Evolutionary conservation across 2,888 invertebrate species (phyloP).

Genomic region (Apantesis nais): DNA sequence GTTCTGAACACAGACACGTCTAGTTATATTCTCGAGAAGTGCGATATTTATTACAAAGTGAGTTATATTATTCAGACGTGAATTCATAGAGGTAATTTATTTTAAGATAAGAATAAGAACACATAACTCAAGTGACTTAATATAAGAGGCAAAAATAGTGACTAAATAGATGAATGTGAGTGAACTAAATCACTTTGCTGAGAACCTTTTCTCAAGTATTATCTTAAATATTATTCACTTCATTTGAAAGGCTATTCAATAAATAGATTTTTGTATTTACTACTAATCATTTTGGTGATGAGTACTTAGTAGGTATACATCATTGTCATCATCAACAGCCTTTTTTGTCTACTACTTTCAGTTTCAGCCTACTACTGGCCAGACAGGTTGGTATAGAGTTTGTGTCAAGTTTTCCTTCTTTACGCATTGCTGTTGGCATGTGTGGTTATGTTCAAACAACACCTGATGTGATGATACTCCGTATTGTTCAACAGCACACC

Average conservation of each 20-base stretch:
- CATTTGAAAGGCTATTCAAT: neutral
- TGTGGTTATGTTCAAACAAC: too few species aligned
- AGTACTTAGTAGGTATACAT: neutral
- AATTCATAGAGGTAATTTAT: slow-evolving; percentile 13
- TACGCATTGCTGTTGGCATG: too few species aligned
- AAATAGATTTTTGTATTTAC: neutral
- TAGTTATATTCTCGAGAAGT: slow-evolving; percentile 16
- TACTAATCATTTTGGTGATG: neutral
- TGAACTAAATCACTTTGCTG: neutral
- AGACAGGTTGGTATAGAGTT: too few species aligned
- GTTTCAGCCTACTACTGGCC: too few species aligned
- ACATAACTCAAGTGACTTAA: slow-evolving; percentile 8
- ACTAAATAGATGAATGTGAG: neutral
- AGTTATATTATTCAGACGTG: slow-evolving; percentile 16
- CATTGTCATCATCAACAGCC: too few species aligned
- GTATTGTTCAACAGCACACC: too few species aligned
- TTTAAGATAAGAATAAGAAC: slow-evolving; percentile 11
- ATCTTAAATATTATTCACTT: neutral
- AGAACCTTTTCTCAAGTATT: neutral
- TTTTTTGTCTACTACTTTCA: too few species aligned
- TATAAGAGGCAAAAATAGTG: neutral
- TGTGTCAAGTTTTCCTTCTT: too few species aligned
- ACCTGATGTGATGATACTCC: too few species aligned
- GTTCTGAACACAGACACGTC: slow-evolving; percentile 14
- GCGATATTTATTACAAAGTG: slow-evolving; percentile 6